phyloP scores from a whole-genome alignment of 1,140 invertebrate genomes.

The Zaprionus taronus region DNA sequence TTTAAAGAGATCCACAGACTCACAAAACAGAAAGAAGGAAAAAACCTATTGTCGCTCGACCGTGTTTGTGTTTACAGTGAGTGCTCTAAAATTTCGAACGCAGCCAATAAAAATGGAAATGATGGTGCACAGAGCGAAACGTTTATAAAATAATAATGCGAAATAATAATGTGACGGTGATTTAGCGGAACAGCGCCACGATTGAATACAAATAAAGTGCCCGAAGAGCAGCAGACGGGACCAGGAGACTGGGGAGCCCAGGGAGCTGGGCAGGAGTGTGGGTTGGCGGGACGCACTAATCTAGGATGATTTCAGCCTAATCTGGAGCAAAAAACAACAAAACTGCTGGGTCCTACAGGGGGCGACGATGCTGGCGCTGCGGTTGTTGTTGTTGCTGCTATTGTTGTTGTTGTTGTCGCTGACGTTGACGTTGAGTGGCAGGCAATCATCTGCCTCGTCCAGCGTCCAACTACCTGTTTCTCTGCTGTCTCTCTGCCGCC shows the following conservation, averaged over 20 bases:
- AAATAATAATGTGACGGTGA: conserved; percentile 84
- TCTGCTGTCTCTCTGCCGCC: conserved; percentile 45
- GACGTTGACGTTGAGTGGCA: conserved; percentile 54
- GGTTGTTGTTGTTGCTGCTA: conserved; percentile 1
- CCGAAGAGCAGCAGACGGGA: conserved; percentile 15
- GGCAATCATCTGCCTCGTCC: conserved; percentile 61
- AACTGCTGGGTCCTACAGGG: conserved; percentile 25
- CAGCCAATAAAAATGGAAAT: conserved; percentile 84
- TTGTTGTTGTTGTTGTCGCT: neutral
- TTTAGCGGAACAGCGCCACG: conserved; percentile 81
- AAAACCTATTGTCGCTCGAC: conserved; percentile 33
- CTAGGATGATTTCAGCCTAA: conserved; percentile 81
- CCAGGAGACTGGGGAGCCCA: conserved; percentile 4
- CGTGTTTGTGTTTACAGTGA: conserved; percentile 36
- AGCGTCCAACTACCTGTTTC: conserved; percentile 79
- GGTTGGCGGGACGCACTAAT: conserved; percentile 63
- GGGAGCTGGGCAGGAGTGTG: conserved; percentile 6
- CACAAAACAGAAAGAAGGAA: conserved; percentile 24
- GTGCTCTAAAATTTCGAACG: conserved; percentile 69
- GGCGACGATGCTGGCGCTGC: neutral
- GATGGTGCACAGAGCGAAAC: conserved; percentile 67
- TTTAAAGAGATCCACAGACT: conserved; percentile 57
- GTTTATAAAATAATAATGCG: conserved; percentile 84
- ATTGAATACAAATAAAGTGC: conserved; percentile 84
- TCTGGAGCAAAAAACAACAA: conserved; percentile 68